Evolutionary conservation across 1,140 invertebrate species (phyloP).

Genomic region (Polypedilum vanderplanki): DNA sequence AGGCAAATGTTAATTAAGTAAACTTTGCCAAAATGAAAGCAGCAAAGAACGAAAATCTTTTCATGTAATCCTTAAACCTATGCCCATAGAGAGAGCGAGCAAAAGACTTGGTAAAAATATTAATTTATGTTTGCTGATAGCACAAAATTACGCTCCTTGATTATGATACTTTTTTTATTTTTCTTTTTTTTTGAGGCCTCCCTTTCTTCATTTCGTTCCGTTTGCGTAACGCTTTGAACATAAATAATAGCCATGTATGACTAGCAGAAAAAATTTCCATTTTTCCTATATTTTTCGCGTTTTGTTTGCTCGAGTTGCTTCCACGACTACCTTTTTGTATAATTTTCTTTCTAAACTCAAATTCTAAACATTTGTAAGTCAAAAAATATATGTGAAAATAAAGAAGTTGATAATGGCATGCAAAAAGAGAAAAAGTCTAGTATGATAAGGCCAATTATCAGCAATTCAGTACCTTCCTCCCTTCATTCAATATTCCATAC

Average conservation of each 20-base stretch:
- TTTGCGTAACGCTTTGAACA: constrained; percentile 24
- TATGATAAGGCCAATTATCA: constrained; percentile 18
- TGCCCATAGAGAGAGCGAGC: background rate
- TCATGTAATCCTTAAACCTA: background rate
- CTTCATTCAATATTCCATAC: constrained; percentile 4
- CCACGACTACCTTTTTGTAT: background rate
- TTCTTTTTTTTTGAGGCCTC: background rate
- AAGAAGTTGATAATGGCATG: constrained; percentile 4
- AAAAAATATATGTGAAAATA: no score
- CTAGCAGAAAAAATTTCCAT: constrained; percentile 18
- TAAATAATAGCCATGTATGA: constrained; percentile 27
- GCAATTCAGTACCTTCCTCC: background rate
- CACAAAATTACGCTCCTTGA: constrained; percentile 8
- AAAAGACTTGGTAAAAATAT: background rate
- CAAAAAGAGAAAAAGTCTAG: background rate
- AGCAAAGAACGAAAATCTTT: background rate
- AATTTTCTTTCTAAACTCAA: background rate
- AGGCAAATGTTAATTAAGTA: constrained; percentile 15
- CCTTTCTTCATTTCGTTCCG: background rate
- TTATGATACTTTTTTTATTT: constrained; percentile 12
- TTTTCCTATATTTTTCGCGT: background rate
- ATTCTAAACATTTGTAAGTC: no score
- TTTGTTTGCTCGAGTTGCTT: background rate
- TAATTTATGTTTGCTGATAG: constrained; percentile 19
- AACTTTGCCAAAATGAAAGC: background rate